These are phyloP conservation scores for Bettongia penicillata DNA, from an alignment of 2,113 vertebrate species.

Conservation along the genomic window DNA sequence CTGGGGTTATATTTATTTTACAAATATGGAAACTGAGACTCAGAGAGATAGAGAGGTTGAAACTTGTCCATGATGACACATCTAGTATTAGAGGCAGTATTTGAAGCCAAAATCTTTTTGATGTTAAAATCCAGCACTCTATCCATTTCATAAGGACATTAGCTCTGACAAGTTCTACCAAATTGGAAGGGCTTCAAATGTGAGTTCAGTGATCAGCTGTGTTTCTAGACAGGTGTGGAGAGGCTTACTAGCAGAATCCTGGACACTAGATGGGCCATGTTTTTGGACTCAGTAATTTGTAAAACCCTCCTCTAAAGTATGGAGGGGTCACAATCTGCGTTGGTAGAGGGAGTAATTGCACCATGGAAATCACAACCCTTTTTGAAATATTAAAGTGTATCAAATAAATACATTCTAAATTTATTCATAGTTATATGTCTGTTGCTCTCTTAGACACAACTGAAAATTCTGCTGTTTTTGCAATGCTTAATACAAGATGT, in stretches of 20 bases:
- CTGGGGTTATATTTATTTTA: not conserved
- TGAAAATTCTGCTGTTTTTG: conserved; percentile 9
- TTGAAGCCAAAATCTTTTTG: not conserved
- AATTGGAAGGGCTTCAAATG: not conserved
- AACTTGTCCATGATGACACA: not conserved
- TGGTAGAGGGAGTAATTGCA: not conserved
- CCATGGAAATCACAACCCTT: not conserved
- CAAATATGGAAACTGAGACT: not conserved
- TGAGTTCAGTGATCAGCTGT: not conserved
- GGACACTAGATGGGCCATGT: not conserved
- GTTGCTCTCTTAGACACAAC: not conserved
- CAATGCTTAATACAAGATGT: not conserved
- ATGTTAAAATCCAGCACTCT: not conserved
- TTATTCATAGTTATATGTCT: not conserved
- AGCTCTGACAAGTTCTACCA: not conserved
- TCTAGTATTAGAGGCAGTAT: not conserved
- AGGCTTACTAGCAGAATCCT: not conserved
- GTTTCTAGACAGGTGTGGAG: not conserved
- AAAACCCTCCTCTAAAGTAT: not conserved
- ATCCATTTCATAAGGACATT: not conserved
- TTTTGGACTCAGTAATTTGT: not conserved
- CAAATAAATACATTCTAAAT: conserved; percentile 1
- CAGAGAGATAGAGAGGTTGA: not conserved
- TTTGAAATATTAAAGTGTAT: not conserved
- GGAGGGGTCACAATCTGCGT: not conserved